Conservation (phyloP, 2,797 vertebrate genomes). For the Lithobates pipiens region DNA sequence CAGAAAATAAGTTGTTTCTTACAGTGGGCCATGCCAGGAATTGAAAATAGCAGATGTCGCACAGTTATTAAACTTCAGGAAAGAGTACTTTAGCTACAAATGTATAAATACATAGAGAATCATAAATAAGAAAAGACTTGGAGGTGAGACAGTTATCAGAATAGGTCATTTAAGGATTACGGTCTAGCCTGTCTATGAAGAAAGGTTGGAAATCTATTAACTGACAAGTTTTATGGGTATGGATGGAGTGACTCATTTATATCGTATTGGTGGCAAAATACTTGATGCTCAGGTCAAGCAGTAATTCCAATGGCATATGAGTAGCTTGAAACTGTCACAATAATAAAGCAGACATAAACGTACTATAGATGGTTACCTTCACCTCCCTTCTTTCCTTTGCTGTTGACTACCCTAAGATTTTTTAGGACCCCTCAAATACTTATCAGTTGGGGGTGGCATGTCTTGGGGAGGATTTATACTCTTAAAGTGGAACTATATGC, state of each 20-base stretch:
- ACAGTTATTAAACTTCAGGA: slow-evolving; percentile 14
- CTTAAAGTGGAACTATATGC: too few species aligned
- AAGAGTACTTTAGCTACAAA: slow-evolving; percentile 17
- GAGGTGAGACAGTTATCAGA: not conserved
- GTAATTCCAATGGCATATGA: too few species aligned
- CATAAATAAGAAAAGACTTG: slow-evolving; percentile 3
- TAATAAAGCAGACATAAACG: too few species aligned
- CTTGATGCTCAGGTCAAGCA: not conserved
- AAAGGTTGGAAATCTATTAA: not conserved
- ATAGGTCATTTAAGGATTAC: not conserved
- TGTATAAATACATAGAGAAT: slow-evolving; percentile 1
- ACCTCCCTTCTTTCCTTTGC: too few species aligned
- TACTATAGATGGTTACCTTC: too few species aligned
- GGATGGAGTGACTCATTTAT: not conserved
- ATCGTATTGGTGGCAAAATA: not conserved
- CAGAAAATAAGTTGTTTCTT: slow-evolving; percentile 44
- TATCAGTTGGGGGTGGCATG: too few species aligned
- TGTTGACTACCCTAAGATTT: too few species aligned
- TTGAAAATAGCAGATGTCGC: slow-evolving; percentile 29
- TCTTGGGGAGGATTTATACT: too few species aligned
- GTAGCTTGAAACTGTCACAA: too few species aligned
- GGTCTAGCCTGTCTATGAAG: not conserved
- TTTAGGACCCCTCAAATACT: too few species aligned
- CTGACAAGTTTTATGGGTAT: not conserved
- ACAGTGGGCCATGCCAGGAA: slow-evolving; percentile 3